Base-by-base conservation (phyloP, 2,888 invertebrate species). In the Calameuta pallipes region DNA sequence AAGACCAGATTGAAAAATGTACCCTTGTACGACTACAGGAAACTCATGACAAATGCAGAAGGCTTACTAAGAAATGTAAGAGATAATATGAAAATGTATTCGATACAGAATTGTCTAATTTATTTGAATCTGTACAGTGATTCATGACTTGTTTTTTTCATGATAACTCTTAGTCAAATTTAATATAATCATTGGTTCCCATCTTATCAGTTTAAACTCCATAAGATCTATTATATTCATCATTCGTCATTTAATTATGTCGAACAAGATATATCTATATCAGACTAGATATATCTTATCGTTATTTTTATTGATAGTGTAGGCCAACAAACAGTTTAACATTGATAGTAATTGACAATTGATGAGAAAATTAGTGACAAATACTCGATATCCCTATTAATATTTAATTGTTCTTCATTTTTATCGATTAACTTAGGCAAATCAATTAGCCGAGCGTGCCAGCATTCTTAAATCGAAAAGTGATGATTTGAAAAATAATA, bases 391-490 rank as follows among this genome's bases (percentile, higher is more conserved):
- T 23, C 23, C 6, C 15, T 41, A 23, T 41, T 37, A 23, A 23
- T 23, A 41, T 23, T 41, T 1, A 37, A 77, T 73, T 34, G 36
- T 11, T 37, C 30, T 71, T 79, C 76, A 56, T 79, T 71, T 56
- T 56, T 23, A 56, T 56, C 23, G 23, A 56, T 23, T 56, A 56
- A 37, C 77, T 78, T 69, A 91, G 91, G 84, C 82, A 4, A 92
- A 92, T 69, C 92, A 89, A n/a, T 83, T 93, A 33, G 92, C 93
- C 77, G 93, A 93, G 74, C 92, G 92, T 4, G 88, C 86, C 1
- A 84, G 86, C 79, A 88, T 82, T 31, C 30, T 89, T 15, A 89
- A 89, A 78, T 88, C 87, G 0, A 89, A 88, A 77, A 88, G 88
- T 69, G 86, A 87, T 15, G 91, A 91, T 78, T 85, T 90, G 9